Percentiles rank a stretch among this genome's conserved stretches.
These are phyloP conservation scores for Cyaniris semiargus DNA, from an alignment of 2,888 invertebrate genomes.

Conservation along the genomic window DNA sequence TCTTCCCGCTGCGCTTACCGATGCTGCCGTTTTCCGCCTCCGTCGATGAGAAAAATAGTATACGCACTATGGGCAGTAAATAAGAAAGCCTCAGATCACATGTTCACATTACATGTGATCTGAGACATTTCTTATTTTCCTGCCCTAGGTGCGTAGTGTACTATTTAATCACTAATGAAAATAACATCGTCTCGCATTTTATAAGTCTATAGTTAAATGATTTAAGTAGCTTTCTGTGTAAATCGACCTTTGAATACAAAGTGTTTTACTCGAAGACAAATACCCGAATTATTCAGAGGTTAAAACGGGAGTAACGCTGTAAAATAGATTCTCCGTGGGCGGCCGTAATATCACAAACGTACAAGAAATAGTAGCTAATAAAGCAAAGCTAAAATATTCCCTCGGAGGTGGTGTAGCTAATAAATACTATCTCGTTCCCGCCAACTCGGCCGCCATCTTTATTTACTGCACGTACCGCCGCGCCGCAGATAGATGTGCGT, in stretches of 20 bases:
- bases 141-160: no score
- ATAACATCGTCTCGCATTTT: neutral
- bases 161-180: no score
- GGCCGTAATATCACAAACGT: slow-evolving; percentile 35
- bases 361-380: slow-evolving; percentile 37
- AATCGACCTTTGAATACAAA: neutral
- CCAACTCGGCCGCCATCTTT: slow-evolving; percentile 64
- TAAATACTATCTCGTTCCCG: slow-evolving; percentile 53
- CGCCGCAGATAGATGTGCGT: slow-evolving; percentile 55
- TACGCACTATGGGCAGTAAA: no score
- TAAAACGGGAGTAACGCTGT: slow-evolving; percentile 26
- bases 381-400: slow-evolving; percentile 42
- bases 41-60: no score
- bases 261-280: slow-evolving; percentile 1
- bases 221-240: neutral
- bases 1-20: no score
- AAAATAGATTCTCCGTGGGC: slow-evolving; percentile 15
- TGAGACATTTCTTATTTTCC: no score
- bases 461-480: slow-evolving; percentile 70
- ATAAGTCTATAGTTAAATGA: neutral
- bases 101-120: no score
- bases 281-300: slow-evolving; percentile 16
- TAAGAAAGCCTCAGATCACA: no score
- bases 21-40: no score
- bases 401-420: slow-evolving; percentile 47